These are phyloP conservation scores for Morbakka virulenta DNA, from an alignment of 30 jellyfish, hydroid and myxozoan genomes.

Conservation along the genomic window DNA sequence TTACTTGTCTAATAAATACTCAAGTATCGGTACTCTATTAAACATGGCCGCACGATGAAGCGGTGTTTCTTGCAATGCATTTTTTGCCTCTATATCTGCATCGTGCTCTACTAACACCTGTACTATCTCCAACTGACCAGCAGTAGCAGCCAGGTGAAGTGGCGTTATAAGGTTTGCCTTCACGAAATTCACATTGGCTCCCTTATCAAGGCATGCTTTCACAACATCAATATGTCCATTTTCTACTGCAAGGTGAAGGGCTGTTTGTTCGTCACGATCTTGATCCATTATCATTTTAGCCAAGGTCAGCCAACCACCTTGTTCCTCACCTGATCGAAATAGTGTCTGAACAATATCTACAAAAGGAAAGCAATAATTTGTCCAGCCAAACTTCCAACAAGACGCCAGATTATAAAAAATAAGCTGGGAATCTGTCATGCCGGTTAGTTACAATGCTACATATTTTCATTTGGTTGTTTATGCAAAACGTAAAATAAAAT, in stretches of 20 bases:
- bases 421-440: too few relatives aligned
- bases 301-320: conserved; percentile 88
- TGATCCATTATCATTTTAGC: conserved; percentile 89
- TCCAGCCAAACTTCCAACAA: too few relatives aligned
- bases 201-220: conserved; percentile 72
- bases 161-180: conserved; percentile 81
- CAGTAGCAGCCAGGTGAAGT: conserved; percentile 90
- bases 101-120: conserved; percentile 76
- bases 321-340: conserved; percentile 79
- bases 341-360: conserved; percentile 69
- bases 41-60: conserved; percentile 96
- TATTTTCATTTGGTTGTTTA: too few relatives aligned
- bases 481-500: too few relatives aligned
- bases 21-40: conserved; percentile 72
- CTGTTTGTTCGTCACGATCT: conserved; percentile 97
- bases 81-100: conserved; percentile 93
- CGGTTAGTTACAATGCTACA: too few relatives aligned
- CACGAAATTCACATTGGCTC: conserved; percentile 88
- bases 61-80: conserved; percentile 94
- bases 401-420: too few relatives aligned
- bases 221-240: conserved; percentile 86
- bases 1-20: conserved; percentile 70
- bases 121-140: conserved; percentile 88
- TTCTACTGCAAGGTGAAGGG: conserved; percentile 94
- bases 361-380: not conserved